phyloP scores from a whole-genome alignment of 2,888 invertebrate genomes.

The Athetis lepigone region DNA sequence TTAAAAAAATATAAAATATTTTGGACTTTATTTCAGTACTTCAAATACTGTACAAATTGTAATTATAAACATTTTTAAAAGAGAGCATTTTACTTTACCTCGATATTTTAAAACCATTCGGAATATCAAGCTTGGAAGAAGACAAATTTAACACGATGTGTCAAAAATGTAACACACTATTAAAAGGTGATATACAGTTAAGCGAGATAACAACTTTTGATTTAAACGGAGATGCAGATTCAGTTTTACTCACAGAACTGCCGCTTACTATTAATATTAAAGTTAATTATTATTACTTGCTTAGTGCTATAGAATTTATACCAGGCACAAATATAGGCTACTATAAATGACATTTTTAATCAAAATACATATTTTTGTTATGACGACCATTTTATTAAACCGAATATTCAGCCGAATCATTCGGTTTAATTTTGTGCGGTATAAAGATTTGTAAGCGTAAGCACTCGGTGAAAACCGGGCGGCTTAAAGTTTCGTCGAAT shows the following conservation, averaged over 20 bases:
- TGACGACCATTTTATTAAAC: too few species aligned
- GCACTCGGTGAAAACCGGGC: too few species aligned
- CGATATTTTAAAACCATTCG: slow-evolving; percentile 5
- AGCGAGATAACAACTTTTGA: slow-evolving; percentile 9
- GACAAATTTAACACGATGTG: slow-evolving; percentile 4
- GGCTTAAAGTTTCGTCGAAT: too few species aligned
- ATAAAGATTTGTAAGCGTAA: too few species aligned
- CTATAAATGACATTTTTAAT: too few species aligned
- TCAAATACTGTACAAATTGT: slow-evolving; percentile 3
- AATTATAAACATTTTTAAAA: slow-evolving; percentile 3
- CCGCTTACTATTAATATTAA: slow-evolving; percentile 9
- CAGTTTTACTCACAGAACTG: slow-evolving; percentile 5
- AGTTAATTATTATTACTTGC: neutral
- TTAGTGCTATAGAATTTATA: slow-evolving; percentile 14
- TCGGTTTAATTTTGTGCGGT: too few species aligned
- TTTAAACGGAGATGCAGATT: slow-evolving; percentile 14
- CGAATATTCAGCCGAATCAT: too few species aligned
- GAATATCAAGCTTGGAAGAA: slow-evolving; percentile 5
- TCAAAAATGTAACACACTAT: slow-evolving; percentile 9
- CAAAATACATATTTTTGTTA: too few species aligned
- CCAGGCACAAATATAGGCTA: slow-evolving; percentile 4
- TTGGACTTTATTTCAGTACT: neutral
- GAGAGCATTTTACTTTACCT: slow-evolving; percentile 3
- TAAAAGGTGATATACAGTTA: too few species aligned
- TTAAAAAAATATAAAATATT: slow-evolving; percentile 5